These are phyloP conservation scores for Poeciliopsis paucimaculata DNA, from an alignment of 2,797 vertebrate genomes.

Conservation along the genomic window DNA sequence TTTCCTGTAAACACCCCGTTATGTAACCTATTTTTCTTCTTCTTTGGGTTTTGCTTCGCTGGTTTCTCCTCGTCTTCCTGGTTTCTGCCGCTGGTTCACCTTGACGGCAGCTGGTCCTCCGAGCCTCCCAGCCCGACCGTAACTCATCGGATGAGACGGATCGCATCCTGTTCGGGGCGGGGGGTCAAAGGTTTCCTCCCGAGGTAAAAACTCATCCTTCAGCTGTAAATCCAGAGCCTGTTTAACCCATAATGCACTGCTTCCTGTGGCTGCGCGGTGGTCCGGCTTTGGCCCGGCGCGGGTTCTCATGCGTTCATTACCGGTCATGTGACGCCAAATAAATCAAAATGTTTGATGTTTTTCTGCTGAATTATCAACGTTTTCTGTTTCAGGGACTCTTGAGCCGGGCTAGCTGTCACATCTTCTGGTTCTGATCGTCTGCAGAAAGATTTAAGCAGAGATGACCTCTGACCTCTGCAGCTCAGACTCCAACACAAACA, in stretches of 20 bases:
- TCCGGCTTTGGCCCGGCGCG: background rate
- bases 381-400: background rate
- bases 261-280: slow-evolving; percentile 14
- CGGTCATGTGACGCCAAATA: background rate
- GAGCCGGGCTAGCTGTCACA: background rate
- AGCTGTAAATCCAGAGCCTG: slow-evolving; percentile 18
- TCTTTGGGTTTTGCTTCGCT: background rate
- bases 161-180: slow-evolving; percentile 33
- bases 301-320: slow-evolving; percentile 1
- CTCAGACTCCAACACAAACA: slow-evolving; percentile 10
- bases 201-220: slow-evolving; percentile 34
- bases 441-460: slow-evolving; percentile 23
- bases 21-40: background rate
- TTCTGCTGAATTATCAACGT: background rate
- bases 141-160: slow-evolving; percentile 29
- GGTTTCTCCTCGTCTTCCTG: background rate
- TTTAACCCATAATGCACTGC: slow-evolving; percentile 41
- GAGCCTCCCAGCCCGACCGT: slow-evolving; percentile 3
- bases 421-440: background rate
- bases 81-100: background rate
- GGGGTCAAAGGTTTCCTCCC: slow-evolving; percentile 20
- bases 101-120: slow-evolving; percentile 7
- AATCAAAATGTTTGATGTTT: background rate
- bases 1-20: background rate
- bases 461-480: slow-evolving; percentile 32